Evolutionary conservation across 1,140 invertebrate species (phyloP).

Genomic region (Wiebesia pumilae): DNA sequence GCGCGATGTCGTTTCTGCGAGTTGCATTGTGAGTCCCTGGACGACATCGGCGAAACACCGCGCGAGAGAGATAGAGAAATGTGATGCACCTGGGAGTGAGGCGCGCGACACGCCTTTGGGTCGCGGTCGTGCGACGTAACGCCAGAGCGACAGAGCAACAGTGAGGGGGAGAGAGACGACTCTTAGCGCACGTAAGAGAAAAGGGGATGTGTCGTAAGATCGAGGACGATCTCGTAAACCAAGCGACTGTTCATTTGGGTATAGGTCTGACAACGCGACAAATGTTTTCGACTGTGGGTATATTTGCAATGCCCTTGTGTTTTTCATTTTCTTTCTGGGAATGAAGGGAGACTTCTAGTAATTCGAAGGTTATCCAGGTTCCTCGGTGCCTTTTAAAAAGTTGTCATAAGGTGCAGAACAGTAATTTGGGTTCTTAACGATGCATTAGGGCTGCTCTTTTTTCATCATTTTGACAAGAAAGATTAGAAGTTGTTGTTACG

Average conservation of each 20-base stretch:
- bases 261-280: constrained; percentile 35
- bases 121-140: not conserved
- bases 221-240: constrained; percentile 29
- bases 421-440: not conserved
- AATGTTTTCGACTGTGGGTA: constrained; percentile 36
- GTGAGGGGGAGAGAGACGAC: not conserved
- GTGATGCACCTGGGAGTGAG: constrained; percentile 65
- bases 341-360: not conserved
- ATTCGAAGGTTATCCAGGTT: constrained; percentile 6
- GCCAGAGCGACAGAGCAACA: not conserved
- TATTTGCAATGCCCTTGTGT: not conserved
- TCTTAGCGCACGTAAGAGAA: constrained; percentile 26
- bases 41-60: constrained; percentile 57
- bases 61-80: constrained; percentile 4
- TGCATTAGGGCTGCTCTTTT: not conserved
- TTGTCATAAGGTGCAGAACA: constrained; percentile 8
- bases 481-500: not conserved
- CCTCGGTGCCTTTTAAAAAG: not conserved
- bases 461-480: not conserved
- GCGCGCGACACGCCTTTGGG: constrained; percentile 63
- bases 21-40: constrained; percentile 34
- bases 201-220: not conserved
- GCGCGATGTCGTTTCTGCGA: constrained; percentile 35
- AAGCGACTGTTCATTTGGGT: constrained; percentile 27
- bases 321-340: not conserved